Conservation (phyloP, 1,140 invertebrate genomes). For the Trichomalopsis sarcophagae region DNA sequence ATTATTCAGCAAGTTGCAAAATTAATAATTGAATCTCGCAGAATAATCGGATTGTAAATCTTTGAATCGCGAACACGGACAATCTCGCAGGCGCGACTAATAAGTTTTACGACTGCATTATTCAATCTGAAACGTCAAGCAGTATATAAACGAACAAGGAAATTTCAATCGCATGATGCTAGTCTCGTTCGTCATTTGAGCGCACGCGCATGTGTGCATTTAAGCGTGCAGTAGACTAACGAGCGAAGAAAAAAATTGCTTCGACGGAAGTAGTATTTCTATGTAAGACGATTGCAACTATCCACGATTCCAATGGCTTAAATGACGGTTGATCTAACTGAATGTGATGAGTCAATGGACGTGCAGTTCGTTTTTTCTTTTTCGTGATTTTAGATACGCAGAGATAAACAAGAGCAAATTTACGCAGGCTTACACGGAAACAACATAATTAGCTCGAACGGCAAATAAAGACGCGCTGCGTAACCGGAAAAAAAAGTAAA, state of each 20-base stretch:
- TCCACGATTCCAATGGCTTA: not conserved
- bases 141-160: constrained; percentile 18
- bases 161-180: constrained; percentile 27
- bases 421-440: not conserved
- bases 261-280: not conserved
- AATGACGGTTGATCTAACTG: not conserved
- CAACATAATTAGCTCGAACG: constrained; percentile 24
- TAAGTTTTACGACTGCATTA: constrained; percentile 25
- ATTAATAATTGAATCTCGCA: constrained; percentile 18
- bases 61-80: not conserved
- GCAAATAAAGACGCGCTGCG: constrained; percentile 13
- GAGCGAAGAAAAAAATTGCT: not conserved
- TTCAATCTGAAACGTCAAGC: constrained; percentile 20
- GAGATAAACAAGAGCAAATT: not conserved
- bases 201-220: not conserved
- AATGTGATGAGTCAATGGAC: not conserved
- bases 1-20: constrained; percentile 1
- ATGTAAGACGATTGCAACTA: constrained; percentile 2
- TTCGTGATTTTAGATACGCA: not conserved
- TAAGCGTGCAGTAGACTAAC: not conserved
- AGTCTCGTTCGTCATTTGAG: not conserved
- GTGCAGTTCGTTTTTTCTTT: not conserved
- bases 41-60: constrained; percentile 18
- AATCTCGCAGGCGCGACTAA: not conserved
- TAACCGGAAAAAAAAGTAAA: constrained; percentile 17